phyloP scores from a whole-genome alignment of 2,888 invertebrate genomes.

The Drosophila robusta region DNA sequence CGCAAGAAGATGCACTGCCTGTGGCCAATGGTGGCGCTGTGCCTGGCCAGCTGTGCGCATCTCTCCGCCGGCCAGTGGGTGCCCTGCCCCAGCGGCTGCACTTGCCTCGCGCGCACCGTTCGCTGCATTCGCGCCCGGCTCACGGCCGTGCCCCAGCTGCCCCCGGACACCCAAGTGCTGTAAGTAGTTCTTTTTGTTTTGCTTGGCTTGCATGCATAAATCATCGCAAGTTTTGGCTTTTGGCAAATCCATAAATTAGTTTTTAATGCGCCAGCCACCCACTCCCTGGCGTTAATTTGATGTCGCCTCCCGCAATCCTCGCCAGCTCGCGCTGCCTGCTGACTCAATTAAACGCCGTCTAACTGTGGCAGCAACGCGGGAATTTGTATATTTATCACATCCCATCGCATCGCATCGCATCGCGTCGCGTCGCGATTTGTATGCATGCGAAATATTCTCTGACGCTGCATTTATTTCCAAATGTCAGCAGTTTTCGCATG shows the following conservation, averaged over 20 bases:
- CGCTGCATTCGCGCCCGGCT: constrained; percentile 82
- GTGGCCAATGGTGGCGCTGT: constrained; percentile 16
- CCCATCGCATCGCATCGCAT: not conserved
- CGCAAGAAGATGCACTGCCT: constrained; percentile 22
- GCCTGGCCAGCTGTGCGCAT: constrained; percentile 37
- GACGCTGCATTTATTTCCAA: constrained; percentile 72
- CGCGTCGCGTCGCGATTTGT: constrained; percentile 54
- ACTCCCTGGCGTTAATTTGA: constrained; percentile 59
- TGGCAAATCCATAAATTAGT: constrained; percentile 75
- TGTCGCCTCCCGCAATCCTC: constrained; percentile 11
- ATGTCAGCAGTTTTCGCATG: constrained; percentile 74
- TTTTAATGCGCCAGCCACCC: constrained; percentile 62
- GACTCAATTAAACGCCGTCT: constrained; percentile 75
- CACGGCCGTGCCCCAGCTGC: constrained; percentile 77
- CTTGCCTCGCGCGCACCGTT: constrained; percentile 80
- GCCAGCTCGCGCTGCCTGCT: constrained; percentile 43
- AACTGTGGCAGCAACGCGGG: constrained; percentile 46
- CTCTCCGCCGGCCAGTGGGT: constrained; percentile 23
- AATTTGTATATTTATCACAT: constrained; percentile 69
- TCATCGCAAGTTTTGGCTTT: constrained; percentile 64
- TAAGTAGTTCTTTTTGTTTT: constrained; percentile 69
- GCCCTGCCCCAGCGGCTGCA: constrained; percentile 82
- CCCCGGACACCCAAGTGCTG: constrained; percentile 82
- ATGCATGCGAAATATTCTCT: constrained; percentile 68
- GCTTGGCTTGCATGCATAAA: constrained; percentile 57